Base-by-base conservation (phyloP, 1,140 invertebrate genomes). In the Drusus annulatus region DNA sequence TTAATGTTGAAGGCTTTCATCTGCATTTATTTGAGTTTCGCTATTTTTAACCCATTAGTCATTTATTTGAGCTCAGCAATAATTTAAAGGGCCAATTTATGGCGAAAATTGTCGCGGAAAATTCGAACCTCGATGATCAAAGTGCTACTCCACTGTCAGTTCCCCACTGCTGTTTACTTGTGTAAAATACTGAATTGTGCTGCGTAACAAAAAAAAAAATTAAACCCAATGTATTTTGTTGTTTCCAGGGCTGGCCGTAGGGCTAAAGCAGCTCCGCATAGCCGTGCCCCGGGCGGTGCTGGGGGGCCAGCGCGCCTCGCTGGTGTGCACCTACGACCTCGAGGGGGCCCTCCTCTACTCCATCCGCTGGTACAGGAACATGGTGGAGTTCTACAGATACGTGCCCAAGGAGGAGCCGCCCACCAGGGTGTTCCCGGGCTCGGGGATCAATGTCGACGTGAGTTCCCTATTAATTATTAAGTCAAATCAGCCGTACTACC, bases 351-450 rank as follows among this genome's bases (percentile, higher is more conserved):
- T 91, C 8, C 91, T 97, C 2, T 97, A 97, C 86, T 94, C 94
- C 1, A 94, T 96, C 82, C 94, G 95, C 87, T 97, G 95, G 95
- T 96, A 96, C 87, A 91, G 93, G 63, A 92, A 93, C 54, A 93
- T 94, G 58, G 91, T 92, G 19, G 95, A 97, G 88, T 97, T 97
- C 90, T 95, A 94, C 87, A 88, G 93, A 81, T 95, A 91, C 84
- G 92, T 93, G 83, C 93, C 93, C 6, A 91, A 93, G 77, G 93
- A 94, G 85, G 90, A 91, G 85, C 94, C 93, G 3, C 92, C 92
- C 0, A 93, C 92, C 28, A 91, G 93, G 85, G 93, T 94, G 3
- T 95, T 95, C 84, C 91, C 93, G 2, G 86, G 93, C 25, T 91
- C 93, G 0, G 94, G 94, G 69, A 91, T 95, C 71, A 92, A 92